Conservation (phyloP, 2,113 vertebrate genomes). For the Arizona elegans region DNA sequence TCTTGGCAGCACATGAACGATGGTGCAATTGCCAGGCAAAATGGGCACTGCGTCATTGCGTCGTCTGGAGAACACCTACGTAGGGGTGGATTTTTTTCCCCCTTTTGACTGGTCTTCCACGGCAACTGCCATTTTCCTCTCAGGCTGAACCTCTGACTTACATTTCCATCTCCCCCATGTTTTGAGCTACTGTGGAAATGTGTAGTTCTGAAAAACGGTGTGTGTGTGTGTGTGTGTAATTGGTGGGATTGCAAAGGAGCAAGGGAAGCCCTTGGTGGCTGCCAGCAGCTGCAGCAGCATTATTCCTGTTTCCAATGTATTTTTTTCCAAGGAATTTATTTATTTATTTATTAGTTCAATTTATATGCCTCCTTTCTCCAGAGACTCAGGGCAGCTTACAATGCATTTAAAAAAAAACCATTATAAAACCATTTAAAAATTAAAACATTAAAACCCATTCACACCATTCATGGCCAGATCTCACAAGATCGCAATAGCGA, state of each 20-base stretch:
- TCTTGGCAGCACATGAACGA: not conserved
- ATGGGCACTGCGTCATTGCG: fast-evolving
- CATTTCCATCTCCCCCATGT: not conserved
- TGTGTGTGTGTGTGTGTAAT: too few relatives aligned
- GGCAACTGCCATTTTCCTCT: not conserved
- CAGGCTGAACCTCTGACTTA: too few relatives aligned
- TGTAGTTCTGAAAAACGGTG: not conserved
- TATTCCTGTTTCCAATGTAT: not conserved
- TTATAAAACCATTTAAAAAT: too few relatives aligned
- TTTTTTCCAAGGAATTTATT: not conserved
- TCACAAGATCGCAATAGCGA: too few relatives aligned
- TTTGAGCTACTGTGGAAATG: not conserved
- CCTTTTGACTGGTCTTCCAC: not conserved
- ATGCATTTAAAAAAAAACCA: too few relatives aligned
- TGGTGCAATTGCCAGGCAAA: not conserved
- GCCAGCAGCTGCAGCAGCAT: too few relatives aligned
- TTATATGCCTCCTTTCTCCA: too few relatives aligned
- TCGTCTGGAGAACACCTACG: not conserved
- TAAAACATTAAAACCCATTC: too few relatives aligned
- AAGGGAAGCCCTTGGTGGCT: not conserved
- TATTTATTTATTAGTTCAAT: too few relatives aligned
- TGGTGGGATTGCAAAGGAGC: too few relatives aligned
- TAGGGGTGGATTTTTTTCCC: not conserved
- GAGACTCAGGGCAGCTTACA: too few relatives aligned
- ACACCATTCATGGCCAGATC: too few relatives aligned